Conservation (phyloP, 2,797 vertebrate species). For the Myotis myotis region DNA sequence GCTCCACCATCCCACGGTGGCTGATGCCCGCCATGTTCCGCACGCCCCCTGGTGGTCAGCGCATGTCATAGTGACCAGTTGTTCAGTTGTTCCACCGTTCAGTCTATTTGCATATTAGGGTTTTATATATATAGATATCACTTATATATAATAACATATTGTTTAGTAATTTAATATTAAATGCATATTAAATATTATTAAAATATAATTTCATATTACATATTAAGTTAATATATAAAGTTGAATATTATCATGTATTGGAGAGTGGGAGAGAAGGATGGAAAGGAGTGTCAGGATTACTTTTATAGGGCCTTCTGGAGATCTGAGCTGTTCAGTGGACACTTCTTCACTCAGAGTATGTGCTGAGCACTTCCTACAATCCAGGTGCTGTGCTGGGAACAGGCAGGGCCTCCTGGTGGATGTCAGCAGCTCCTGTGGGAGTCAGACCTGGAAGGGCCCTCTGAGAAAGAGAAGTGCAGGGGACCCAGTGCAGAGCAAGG, state of each 20-base stretch:
- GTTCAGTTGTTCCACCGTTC: no score
- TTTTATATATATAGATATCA: no score
- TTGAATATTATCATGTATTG: neutral
- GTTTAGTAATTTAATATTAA: neutral
- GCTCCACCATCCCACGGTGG: no score
- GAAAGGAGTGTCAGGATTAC: neutral
- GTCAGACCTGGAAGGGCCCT: neutral
- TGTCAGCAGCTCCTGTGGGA: neutral
- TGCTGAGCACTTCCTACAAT: neutral
- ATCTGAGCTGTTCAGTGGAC: neutral
- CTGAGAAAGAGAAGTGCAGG: neutral
- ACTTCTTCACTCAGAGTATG: neutral
- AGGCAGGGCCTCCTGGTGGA: neutral
- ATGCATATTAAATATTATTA: neutral
- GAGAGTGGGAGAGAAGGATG: neutral
- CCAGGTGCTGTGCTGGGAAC: neutral
- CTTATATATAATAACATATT: neutral
- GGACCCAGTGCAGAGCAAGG: no score
- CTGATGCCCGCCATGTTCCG: no score
- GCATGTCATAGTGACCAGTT: no score
- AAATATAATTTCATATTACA: neutral
- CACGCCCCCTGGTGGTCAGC: no score
- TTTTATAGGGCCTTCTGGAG: no score
- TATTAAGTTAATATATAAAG: neutral
- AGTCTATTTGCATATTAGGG: no score